Evolutionary conservation across 2,888 invertebrate species (phyloP).

Genomic region (Dugesia japonica): DNA sequence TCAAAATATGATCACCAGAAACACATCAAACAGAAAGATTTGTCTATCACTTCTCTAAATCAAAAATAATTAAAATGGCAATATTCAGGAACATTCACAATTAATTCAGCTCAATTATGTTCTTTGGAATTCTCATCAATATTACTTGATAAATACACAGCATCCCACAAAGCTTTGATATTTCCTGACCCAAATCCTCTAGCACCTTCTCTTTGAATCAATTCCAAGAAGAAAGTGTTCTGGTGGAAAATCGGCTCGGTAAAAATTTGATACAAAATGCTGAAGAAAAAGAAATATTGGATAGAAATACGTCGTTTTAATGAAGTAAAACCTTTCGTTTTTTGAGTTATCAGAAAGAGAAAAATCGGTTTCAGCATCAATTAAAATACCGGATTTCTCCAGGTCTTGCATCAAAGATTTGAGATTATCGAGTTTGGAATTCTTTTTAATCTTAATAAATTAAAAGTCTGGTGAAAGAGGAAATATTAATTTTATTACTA

Average conservation of each 20-base stretch:
- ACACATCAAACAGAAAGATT: neutral
- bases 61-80: no score
- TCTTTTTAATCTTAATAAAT: neutral
- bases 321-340: no score
- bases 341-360: no score
- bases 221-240: conserved; percentile 50
- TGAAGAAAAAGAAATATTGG: conserved; percentile 36
- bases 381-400: neutral
- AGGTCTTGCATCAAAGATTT: neutral
- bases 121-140: neutral
- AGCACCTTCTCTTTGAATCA: conserved; percentile 49
- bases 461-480: no score
- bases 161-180: conserved; percentile 49
- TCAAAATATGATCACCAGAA: no score
- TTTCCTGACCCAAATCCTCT: conserved; percentile 50
- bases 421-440: neutral
- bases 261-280: conserved; percentile 50
- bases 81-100: no score
- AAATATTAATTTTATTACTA: no score
- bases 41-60: no score
- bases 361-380: conserved; percentile 12
- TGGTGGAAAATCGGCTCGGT: conserved; percentile 48
- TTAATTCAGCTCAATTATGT: no score
- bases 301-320: no score
- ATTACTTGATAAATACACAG: conserved; percentile 39